Base-by-base conservation (phyloP, 1,140 invertebrate genomes). In the Diplogasteroides magnus region DNA sequence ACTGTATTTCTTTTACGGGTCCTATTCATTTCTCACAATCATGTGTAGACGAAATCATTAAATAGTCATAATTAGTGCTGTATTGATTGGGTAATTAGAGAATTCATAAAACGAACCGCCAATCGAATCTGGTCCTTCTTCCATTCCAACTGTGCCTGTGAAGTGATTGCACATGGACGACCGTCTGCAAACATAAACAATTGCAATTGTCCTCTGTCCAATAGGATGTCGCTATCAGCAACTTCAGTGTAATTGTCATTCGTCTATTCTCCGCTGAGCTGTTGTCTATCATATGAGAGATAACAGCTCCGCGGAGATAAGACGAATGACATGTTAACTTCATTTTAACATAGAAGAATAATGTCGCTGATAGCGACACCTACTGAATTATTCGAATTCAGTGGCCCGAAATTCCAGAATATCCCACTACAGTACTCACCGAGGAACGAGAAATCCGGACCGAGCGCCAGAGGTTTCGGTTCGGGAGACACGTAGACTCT, bases 401-500 rank as follows among this genome's bases (percentile, higher is more conserved):
- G 6, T 66, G 15, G 3, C 37, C 31, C 37, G 25, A 6, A 19
- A 31, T 13, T 25, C 25, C 26, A 23, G 27, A 66, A 63, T 67
- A 64, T 62, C 13, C 56, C 26, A 14, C 48, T 26, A 26, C 48
- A 6, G 28, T 29, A 69, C 61, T 19, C 71, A 58, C 74, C 77
- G 1, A 68, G 31, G 61, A 81, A 77, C 31, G 70, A 72, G 62
- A 77, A 80, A 68, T 80, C 78, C 3, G 78, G 69, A 15, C 77
- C 76, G 48, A 63, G 48, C 31, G 76, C 65, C 14, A 80, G 60
- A 56, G 79, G 76, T 57, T 72, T 68, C 14, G 74, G 68, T 31
- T 81, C 64, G 1, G 78, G 78, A 31, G 61, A 69, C 14, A 61
- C 27, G 64, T 81, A 78, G 57, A 77, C 55, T n/a, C 78, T 80